Conservation (phyloP, 2,888 invertebrate species). For the Cepaea hortensis region DNA sequence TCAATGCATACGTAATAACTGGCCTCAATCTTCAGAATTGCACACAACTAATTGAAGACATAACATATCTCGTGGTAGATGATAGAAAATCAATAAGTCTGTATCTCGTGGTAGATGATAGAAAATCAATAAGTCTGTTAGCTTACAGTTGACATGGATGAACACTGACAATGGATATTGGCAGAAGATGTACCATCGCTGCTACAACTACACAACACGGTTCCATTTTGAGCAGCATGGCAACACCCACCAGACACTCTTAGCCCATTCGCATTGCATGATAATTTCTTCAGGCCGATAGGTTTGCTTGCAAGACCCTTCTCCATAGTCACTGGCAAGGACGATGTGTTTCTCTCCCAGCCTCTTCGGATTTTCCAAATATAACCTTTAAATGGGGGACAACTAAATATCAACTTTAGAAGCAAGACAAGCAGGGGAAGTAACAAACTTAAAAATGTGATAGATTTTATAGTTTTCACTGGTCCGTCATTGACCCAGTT, state of each 20-base stretch:
- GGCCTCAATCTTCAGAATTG: too few species aligned
- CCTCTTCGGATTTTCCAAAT: conserved; percentile 62
- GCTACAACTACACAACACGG: background rate
- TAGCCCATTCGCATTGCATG: background rate
- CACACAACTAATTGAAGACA: too few species aligned
- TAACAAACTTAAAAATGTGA: conserved; percentile 63
- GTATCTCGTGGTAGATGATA: too few species aligned
- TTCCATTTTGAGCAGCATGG: background rate
- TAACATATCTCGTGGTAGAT: too few species aligned
- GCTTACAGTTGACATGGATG: background rate
- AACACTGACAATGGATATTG: conserved; percentile 20
- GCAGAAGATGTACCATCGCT: background rate
- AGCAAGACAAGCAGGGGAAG: conserved; percentile 61
- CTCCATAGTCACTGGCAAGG: background rate
- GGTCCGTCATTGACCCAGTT: conserved; percentile 61
- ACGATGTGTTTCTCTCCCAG: conserved; percentile 58
- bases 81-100: too few species aligned
- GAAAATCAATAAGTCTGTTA: too few species aligned
- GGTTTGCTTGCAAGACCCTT: too few species aligned
- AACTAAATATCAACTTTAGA: conserved; percentile 57
- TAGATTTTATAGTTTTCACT: conserved; percentile 55
- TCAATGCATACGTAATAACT: too few species aligned
- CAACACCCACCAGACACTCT: background rate
- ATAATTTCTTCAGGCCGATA: background rate
- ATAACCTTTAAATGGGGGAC: conserved; percentile 60